Evolutionary conservation across 2,888 invertebrate species (phyloP).

Genomic region (Loripinus fragilis): DNA sequence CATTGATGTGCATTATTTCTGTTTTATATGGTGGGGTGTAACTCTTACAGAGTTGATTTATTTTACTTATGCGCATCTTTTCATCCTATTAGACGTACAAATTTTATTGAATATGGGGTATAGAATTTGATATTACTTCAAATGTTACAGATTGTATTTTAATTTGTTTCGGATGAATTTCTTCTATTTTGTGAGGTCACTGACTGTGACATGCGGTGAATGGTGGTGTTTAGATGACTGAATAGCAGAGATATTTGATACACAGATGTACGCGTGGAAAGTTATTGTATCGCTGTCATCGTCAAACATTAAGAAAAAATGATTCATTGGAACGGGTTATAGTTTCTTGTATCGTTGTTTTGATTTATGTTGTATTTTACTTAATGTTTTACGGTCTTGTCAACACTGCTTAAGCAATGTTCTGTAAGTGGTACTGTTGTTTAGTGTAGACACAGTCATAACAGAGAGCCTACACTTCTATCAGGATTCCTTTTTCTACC

Average conservation of each 20-base stretch:
- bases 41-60: not conserved
- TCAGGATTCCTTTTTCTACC: too few species aligned
- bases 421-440: too few species aligned
- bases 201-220: not conserved
- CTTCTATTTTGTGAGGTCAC: not conserved
- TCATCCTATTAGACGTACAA: not conserved
- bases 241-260: conserved; percentile 9
- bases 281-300: not conserved
- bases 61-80: not conserved
- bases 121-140: not conserved
- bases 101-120: not conserved
- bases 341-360: not conserved
- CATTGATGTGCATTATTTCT: too few species aligned
- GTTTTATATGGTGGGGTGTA: not conserved
- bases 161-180: conserved; percentile 4
- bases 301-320: not conserved
- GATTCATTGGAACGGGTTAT: not conserved
- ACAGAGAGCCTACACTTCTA: too few species aligned
- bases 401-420: too few species aligned
- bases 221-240: not conserved
- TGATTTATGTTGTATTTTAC: too few species aligned
- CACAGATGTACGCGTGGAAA: not conserved
- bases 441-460: too few species aligned
- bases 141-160: conserved; percentile 12
- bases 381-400: too few species aligned